Evolutionary conservation across 2,888 invertebrate genomes (phyloP), one percentile per base, ranked within the genome.

Genomic region (Chironomus tentans): DNA sequence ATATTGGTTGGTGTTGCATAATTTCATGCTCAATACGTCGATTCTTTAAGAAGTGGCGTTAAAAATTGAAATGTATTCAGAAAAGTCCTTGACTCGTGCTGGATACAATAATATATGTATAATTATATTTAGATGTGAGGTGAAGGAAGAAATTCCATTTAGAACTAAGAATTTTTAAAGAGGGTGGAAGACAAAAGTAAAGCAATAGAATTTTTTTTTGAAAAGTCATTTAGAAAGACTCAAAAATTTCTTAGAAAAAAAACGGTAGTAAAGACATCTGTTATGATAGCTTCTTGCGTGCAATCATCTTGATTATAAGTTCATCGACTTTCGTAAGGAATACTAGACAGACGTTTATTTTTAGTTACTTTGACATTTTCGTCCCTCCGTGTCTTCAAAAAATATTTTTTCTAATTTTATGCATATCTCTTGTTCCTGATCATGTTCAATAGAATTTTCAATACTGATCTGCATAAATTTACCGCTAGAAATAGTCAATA

Each of bases 281-380:
- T 65, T 65, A 12, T 56, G 56, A 15, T 62, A 22, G 15, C 12
- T 62, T 7, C 62, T 65, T 65, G 65, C 65, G 62, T 65, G 65
- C 21, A 65, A 65, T 65, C 21, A 65, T 65, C 65, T 65, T 65
- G 65, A 65, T 65, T 65, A 13, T 65, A 24, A 13, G 65, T 65
- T 22, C 21, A 21, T 13, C 21, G 65, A 65, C 18, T 22, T 65
- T 24, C 10, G 38, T 38, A 38, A 38, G 38, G 7, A 38, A 38
- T 10, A 38, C 38, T 10, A 38, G 38, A 38, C 38, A 38, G 1
- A 10, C 38, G 38, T 38, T 38, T 38, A 28, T 28, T 38, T 38
- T 38, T 10, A 38, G 38, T 38, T 10, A 7, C 38, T 38, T 28
- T 5, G 4, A 28, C 28, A 28, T 28, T 28, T 28, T 38, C 38